A percentile compares a stretch with the other conserved stretches of the same genome.
phyloP scores from a whole-genome alignment of 2,113 vertebrate genomes.

The Syngnathus scovelli region DNA sequence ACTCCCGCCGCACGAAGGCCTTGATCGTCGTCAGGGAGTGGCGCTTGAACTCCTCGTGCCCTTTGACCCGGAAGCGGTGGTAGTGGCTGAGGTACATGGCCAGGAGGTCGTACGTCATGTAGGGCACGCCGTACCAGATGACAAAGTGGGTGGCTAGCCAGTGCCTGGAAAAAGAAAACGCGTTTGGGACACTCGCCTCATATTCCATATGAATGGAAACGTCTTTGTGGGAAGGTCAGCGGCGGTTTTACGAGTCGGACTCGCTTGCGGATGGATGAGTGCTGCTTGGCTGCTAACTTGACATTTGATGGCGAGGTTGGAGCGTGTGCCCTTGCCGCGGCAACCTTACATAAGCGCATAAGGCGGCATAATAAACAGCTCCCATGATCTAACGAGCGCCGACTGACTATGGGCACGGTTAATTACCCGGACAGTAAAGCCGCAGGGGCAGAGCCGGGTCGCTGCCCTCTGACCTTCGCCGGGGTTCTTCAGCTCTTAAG shows the following conservation, averaged over 20 bases:
- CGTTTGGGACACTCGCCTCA: no score
- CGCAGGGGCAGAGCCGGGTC: constrained; percentile 31
- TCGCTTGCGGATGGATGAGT: background rate
- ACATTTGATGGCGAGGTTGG: background rate
- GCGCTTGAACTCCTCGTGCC: constrained; percentile 67
- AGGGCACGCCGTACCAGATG: constrained; percentile 85
- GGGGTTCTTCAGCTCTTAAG: constrained; percentile 35
- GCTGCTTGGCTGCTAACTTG: background rate
- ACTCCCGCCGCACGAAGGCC: constrained; percentile 82
- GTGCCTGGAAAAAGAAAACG: constrained; percentile 70
- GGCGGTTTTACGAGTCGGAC: background rate
- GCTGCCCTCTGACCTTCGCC: constrained; percentile 41
- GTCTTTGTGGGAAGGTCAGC: background rate
- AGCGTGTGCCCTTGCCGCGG: constrained; percentile 1
- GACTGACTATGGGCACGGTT: constrained; percentile 53
- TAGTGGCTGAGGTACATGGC: constrained; percentile 97
- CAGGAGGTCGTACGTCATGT: constrained; percentile 91
- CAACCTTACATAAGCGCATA: constrained; percentile 32
- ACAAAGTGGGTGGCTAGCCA: constrained; percentile 87
- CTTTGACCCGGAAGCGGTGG: constrained; percentile 78
- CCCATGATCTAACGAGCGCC: constrained; percentile 39
- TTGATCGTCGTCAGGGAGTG: constrained; percentile 72
- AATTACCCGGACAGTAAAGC: constrained; percentile 55
- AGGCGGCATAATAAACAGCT: constrained; percentile 26
- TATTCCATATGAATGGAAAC: no score